phyloP scores from a whole-genome alignment of 2,888 invertebrate species.

The Pyrochroa serraticornis region DNA sequence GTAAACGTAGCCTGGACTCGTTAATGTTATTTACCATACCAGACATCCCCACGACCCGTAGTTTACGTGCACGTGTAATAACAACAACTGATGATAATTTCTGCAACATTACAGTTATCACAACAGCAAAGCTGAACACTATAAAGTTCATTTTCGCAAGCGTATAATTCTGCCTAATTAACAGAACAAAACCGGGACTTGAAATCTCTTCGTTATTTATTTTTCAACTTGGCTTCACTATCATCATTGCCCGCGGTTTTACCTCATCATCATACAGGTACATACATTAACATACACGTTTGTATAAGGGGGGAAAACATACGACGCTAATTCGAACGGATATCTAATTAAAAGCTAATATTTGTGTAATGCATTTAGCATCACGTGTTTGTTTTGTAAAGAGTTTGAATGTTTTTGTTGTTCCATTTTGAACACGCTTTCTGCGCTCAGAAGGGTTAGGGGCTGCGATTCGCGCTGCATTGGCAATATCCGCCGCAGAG shows the following conservation, averaged over 20 bases:
- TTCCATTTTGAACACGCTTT: background rate
- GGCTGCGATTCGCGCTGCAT: too few species aligned
- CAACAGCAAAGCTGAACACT: constrained; percentile 18
- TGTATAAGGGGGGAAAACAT: constrained; percentile 12
- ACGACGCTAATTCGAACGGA: constrained; percentile 13
- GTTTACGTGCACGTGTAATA: constrained; percentile 23
- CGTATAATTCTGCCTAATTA: constrained; percentile 23
- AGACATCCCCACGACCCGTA: constrained; percentile 10
- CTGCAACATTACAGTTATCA: constrained; percentile 27
- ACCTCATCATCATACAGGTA: background rate
- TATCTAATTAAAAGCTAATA: constrained; percentile 27
- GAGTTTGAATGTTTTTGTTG: constrained; percentile 21
- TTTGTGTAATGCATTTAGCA: constrained; percentile 22
- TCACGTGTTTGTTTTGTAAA: constrained; percentile 17
- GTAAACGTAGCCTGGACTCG: too few species aligned
- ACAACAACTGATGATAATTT: constrained; percentile 25
- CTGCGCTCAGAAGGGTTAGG: background rate
- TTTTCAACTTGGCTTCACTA: constrained; percentile 15
- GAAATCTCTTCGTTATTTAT: constrained; percentile 7
- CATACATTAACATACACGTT: constrained; percentile 3
- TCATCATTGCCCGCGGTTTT: too few species aligned
- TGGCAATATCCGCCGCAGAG: too few species aligned
- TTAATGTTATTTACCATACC: background rate
- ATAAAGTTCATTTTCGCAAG: constrained; percentile 5
- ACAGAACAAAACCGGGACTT: background rate